phyloP scores from a whole-genome alignment of 2,797 vertebrate genomes.

The Rhabdomys pumilio region DNA sequence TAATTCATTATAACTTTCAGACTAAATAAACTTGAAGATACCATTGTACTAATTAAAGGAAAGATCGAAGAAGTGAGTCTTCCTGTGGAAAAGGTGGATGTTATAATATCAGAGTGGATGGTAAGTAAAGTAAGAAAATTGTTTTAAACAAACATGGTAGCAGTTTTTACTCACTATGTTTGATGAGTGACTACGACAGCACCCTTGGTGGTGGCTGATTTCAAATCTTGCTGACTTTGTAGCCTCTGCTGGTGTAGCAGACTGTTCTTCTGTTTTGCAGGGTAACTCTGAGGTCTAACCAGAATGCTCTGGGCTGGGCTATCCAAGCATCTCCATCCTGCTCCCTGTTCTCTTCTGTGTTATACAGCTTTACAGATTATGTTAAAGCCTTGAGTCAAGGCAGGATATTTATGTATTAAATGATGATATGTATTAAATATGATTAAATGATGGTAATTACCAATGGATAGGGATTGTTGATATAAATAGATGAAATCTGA shows the following conservation, averaged over 20 bases:
- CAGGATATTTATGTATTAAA: slow-evolving; percentile 35
- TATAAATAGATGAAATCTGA: not conserved
- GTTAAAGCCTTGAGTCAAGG: slow-evolving; percentile 44
- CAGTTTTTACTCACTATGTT: slow-evolving; percentile 39
- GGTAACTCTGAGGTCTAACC: not conserved
- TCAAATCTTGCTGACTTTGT: not conserved
- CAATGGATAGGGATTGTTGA: not conserved
- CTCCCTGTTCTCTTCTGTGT: not conserved
- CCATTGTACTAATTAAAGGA: slow-evolving; percentile 95
- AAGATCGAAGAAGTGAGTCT: slow-evolving; percentile 96
- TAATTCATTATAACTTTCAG: slow-evolving; percentile 89
- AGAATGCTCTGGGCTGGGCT: not conserved
- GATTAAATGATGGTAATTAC: slow-evolving; percentile 35
- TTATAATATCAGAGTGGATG: slow-evolving; percentile 99
- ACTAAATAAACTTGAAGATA: slow-evolving; percentile 95
- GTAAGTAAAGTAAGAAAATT: slow-evolving; percentile 89
- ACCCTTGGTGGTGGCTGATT: not conserved
- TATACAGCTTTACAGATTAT: slow-evolving; percentile 13
- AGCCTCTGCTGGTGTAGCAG: not conserved
- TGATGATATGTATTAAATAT: too few relatives aligned
- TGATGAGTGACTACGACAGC: not conserved
- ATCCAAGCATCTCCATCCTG: not conserved
- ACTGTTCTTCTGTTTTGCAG: slow-evolving; percentile 42
- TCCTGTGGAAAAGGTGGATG: slow-evolving; percentile 96
- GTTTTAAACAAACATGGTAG: not conserved